Percentiles rank a stretch among this genome's conserved stretches.
Evolutionary conservation across 2,888 invertebrate genomes (phyloP).

Genomic region (Brachylomia viminalis): DNA sequence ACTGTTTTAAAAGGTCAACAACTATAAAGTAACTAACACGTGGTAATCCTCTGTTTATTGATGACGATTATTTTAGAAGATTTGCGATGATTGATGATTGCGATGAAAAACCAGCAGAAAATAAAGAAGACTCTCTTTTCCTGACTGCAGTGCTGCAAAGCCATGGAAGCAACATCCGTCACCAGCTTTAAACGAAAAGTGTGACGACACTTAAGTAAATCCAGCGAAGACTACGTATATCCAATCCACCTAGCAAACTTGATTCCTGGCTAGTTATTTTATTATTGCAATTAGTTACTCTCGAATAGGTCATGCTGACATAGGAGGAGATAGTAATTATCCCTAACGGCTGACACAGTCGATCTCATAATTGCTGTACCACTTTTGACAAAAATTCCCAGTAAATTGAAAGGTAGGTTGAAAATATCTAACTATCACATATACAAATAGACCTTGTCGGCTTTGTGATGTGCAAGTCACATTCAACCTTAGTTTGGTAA

Average conservation of each 20-base stretch:
- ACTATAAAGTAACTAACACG: slow-evolving; percentile 22
- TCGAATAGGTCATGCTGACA: background rate
- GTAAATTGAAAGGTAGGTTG: too few species aligned
- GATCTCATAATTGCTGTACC: too few species aligned
- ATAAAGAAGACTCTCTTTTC: background rate
- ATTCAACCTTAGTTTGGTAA: too few species aligned
- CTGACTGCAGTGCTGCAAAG: background rate
- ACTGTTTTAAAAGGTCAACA: slow-evolving; percentile 25
- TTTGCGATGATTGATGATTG: too few species aligned
- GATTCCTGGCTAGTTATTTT: background rate
- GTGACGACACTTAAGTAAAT: background rate
- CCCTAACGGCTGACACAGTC: background rate
- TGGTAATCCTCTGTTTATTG: slow-evolving; percentile 4
- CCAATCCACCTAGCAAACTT: background rate
- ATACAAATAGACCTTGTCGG: too few species aligned
- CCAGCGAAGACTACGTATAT: background rate
- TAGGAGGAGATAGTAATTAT: background rate
- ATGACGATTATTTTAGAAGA: background rate
- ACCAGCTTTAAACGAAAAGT: background rate
- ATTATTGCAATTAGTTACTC: background rate
- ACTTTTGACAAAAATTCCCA: too few species aligned
- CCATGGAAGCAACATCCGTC: background rate
- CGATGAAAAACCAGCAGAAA: too few species aligned
- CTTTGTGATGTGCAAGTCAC: too few species aligned
- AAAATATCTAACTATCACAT: too few species aligned